Conservation (phyloP, 2,113 vertebrate genomes). For the Pollimyrus isidori region DNA sequence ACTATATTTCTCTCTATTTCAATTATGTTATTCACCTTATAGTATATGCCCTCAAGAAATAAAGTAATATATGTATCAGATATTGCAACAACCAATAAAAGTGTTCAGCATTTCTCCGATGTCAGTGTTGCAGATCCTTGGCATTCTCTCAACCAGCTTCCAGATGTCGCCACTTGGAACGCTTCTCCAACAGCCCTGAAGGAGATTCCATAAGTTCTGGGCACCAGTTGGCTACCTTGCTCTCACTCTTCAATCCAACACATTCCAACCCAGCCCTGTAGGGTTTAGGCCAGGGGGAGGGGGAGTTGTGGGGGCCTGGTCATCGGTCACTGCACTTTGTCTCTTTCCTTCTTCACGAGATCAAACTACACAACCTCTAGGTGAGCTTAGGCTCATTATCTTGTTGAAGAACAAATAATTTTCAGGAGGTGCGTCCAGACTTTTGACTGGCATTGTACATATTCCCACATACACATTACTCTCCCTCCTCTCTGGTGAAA, state of each 20-base stretch:
- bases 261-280: background rate
- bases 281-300: no score
- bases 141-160: background rate
- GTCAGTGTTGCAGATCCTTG: background rate
- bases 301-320: background rate
- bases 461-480: background rate
- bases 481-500: background rate
- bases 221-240: background rate
- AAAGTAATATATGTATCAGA: background rate
- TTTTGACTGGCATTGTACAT: background rate
- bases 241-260: background rate
- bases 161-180: background rate
- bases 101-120: background rate
- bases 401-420: background rate
- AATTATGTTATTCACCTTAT: background rate
- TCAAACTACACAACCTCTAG: background rate
- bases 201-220: background rate
- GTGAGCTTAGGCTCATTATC: background rate
- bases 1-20: background rate
- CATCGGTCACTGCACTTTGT: background rate
- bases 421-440: background rate
- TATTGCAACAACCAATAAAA: background rate
- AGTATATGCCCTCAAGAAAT: background rate
- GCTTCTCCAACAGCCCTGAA: background rate
- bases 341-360: background rate